Evolutionary conservation across 2,797 vertebrate genomes (phyloP), one percentile per base, ranked within the genome.

Genomic region (Salmo trutta): DNA sequence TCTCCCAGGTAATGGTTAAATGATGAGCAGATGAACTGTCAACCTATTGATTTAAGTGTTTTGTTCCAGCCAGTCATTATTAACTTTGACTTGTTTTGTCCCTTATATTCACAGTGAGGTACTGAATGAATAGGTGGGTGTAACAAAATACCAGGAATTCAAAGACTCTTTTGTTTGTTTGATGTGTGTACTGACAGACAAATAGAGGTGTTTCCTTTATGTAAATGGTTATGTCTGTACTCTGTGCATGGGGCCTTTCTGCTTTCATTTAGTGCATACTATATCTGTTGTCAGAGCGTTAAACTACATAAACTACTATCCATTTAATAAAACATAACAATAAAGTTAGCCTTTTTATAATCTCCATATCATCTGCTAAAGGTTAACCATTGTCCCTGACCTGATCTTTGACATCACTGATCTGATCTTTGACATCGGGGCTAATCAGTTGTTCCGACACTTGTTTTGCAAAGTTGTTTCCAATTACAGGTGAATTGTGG

Each of bases 1-100:
- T 92, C 90, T 93, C 89, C 87, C 91, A 94, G 91, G 92, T 94
- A 93, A 93, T 92, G 91, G 85, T 77, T 88, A 88, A 93, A 89
- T 91, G 89, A 92, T 5, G 24, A 93, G 88, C 83, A 87, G 88
- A 91, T 89, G 91, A 93, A 80, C 85, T 75, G 74, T 86, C 16
- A 4, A 81, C 41, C 1, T 83, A 92, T 89, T 89, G 92, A 93
- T 94, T 92, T 90, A 91, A 91, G 81, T 87, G 83, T 93, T 95
- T 93, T 91, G 86, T 94, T 87, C 85, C 87, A 94, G 86, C 90
- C 92, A 92, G 92, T 94, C 88, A 93, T 84, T 78, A 93, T 93
- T 93, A 93, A 90, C 86, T 91, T 91, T 93, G 92, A 92, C 91
- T 94, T 92, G 86, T 88, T 93, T 91, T 91, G 91, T 36, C 75